A percentile compares a stretch with the other conserved stretches of the same genome.
Conservation (phyloP, 2,797 vertebrate species). For the Orientallactaga sibirica region DNA sequence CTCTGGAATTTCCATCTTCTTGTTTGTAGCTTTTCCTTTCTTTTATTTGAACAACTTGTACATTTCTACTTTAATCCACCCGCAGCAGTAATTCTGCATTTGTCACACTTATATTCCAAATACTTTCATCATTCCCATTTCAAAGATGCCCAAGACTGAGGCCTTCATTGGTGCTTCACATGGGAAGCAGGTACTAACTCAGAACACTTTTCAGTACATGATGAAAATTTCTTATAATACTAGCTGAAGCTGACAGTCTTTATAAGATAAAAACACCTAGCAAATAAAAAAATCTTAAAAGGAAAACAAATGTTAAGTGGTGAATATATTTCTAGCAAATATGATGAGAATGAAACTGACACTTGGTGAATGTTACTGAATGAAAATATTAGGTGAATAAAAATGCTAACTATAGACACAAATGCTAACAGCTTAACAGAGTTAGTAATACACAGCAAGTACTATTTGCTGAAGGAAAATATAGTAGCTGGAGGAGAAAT, state of each 20-base stretch:
- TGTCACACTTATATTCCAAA: background rate
- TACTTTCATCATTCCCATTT: constrained; percentile 2
- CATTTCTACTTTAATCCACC: background rate
- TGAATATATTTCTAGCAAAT: constrained; percentile 75
- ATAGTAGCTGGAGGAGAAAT: constrained; percentile 74
- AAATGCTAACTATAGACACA: constrained; percentile 77
- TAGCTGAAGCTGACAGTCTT: constrained; percentile 63
- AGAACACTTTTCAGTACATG: background rate
- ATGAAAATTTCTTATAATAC: constrained; percentile 42
- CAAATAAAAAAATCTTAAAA: constrained; percentile 74
- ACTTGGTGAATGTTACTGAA: constrained; percentile 72
- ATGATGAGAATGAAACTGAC: constrained; percentile 53
- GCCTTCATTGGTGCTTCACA: background rate
- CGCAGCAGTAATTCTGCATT: background rate
- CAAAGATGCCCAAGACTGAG: constrained; percentile 37
- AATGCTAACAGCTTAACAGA: constrained; percentile 71
- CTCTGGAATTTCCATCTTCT: background rate
- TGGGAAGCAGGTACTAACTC: background rate
- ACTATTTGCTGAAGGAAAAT: constrained; percentile 69
- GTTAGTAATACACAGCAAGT: constrained; percentile 68
- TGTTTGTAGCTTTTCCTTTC: background rate
- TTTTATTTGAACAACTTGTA: background rate
- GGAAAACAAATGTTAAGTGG: constrained; percentile 56
- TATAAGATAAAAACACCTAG: constrained; percentile 61
- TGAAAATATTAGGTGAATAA: constrained; percentile 82